Conservation (phyloP, 2,113 vertebrate genomes). For the Esox niger region DNA sequence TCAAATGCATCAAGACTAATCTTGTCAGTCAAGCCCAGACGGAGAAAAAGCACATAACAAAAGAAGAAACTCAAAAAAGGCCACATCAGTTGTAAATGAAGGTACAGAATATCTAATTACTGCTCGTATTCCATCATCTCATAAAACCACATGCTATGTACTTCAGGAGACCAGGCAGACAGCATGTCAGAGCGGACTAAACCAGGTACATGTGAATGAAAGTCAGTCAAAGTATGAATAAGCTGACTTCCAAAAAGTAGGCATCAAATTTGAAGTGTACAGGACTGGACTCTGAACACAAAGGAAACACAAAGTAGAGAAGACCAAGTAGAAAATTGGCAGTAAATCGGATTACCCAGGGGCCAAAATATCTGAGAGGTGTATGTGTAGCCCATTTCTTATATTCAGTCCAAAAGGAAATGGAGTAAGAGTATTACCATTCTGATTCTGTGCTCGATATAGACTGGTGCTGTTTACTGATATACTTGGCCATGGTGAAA, state of each 20-base stretch:
- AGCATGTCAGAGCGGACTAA: neutral
- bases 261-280: neutral
- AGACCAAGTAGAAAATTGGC: too few species aligned
- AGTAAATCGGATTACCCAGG: too few species aligned
- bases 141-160: neutral
- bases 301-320: too few species aligned
- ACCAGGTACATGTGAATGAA: neutral
- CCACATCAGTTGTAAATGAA: neutral
- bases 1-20: too few species aligned
- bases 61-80: neutral
- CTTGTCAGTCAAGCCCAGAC: constrained; percentile 5
- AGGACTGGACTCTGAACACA: too few species aligned
- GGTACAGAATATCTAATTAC: neutral
- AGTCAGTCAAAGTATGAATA: neutral
- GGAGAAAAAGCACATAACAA: neutral
- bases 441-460: too few species aligned
- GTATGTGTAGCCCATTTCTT: too few species aligned
- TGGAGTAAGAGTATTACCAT: too few species aligned
- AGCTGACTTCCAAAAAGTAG: neutral
- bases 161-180: neutral
- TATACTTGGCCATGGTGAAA: neutral
- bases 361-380: too few species aligned
- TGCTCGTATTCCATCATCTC: too few species aligned
- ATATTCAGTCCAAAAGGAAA: too few species aligned
- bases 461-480: too few species aligned